Evolutionary conservation across 2,113 vertebrate species (phyloP).

Genomic region (Steatornis caripensis): DNA sequence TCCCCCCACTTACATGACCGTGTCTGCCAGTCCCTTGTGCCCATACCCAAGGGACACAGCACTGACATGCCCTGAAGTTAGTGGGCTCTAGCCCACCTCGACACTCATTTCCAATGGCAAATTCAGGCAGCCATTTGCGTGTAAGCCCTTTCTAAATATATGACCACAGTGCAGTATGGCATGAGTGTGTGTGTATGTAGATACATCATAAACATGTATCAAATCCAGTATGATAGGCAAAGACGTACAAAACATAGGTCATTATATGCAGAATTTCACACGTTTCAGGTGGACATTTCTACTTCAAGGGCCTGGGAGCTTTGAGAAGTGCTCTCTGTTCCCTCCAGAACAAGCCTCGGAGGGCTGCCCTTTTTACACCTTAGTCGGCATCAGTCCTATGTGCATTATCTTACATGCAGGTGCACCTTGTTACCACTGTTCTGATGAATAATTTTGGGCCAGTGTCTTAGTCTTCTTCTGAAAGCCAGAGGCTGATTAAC

Average conservation of each 20-base stretch:
- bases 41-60: background rate
- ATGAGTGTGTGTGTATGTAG: no score
- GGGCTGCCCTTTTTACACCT: background rate
- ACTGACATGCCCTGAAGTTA: background rate
- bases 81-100: background rate
- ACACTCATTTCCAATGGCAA: background rate
- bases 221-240: background rate
- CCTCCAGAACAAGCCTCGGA: background rate
- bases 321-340: background rate
- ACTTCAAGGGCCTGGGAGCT: background rate
- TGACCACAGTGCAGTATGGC: background rate
- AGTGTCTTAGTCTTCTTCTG: background rate
- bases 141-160: background rate
- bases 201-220: background rate
- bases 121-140: background rate
- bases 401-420: background rate
- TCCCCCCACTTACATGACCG: fast-evolving
- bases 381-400: background rate
- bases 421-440: background rate
- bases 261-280: background rate
- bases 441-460: background rate
- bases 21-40: background rate
- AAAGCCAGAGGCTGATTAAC: background rate
- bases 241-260: background rate
- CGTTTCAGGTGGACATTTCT: background rate